phyloP scores from a whole-genome alignment of 2,797 vertebrate genomes.

The Syndactyla subalaris region DNA sequence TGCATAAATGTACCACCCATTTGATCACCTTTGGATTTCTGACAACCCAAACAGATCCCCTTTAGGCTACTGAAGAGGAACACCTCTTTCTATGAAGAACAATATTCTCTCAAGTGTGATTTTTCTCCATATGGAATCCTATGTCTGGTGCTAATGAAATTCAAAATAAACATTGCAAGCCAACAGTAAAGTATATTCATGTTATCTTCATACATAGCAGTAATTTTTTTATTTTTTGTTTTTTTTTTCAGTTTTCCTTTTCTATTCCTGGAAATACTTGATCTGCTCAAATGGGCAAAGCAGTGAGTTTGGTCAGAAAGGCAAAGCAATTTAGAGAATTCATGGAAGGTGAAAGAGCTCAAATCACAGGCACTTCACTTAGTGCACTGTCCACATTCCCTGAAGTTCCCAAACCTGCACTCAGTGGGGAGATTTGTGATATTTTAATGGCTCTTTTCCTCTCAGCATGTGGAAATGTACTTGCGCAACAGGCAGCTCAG shows the following conservation, averaged over 20 bases:
- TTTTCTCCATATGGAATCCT: background rate
- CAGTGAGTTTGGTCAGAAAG: background rate
- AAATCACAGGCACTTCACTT: background rate
- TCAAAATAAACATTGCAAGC: background rate
- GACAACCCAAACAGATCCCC: background rate
- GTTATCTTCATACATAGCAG: background rate
- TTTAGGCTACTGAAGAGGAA: background rate
- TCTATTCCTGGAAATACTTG: background rate
- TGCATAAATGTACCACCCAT: background rate
- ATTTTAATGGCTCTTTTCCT: slow-evolving; percentile 6
- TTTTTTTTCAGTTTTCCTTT: background rate
- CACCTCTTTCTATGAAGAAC: background rate
- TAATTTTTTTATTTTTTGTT: background rate
- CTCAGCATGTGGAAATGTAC: background rate
- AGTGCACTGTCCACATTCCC: background rate
- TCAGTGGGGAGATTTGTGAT: background rate
- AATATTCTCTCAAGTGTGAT: background rate
- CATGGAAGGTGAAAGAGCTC: slow-evolving; percentile 4
- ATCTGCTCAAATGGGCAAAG: background rate
- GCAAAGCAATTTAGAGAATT: slow-evolving; percentile 12
- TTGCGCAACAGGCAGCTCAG: background rate
- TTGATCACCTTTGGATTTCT: background rate
- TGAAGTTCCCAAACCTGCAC: background rate
- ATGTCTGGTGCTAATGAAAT: background rate
- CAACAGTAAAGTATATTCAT: background rate